Evolutionary conservation across 2,113 vertebrate genomes (phyloP).

Genomic region (Condylura cristata): DNA sequence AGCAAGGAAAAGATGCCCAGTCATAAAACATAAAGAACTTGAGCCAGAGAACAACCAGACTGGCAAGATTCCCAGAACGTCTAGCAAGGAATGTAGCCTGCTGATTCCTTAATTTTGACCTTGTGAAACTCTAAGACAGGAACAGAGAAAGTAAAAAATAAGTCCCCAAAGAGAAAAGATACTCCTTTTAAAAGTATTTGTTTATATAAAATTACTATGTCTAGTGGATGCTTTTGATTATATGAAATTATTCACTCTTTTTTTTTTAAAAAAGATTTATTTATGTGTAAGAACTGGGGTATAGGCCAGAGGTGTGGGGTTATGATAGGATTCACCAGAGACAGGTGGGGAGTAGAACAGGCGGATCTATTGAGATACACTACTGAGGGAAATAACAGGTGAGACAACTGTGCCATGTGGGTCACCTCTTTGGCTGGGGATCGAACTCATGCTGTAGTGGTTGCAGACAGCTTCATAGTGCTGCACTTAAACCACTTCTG

Average conservation of each 20-base stretch:
- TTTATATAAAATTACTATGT: not conserved
- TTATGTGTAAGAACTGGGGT: too few species aligned
- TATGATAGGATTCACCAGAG: too few species aligned
- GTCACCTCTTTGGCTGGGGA: too few species aligned
- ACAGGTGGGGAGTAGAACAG: too few species aligned
- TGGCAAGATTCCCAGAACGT: not conserved
- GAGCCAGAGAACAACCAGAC: not conserved
- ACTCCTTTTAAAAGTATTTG: not conserved
- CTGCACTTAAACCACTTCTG: too few species aligned
- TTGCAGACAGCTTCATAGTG: too few species aligned
- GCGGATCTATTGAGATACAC: too few species aligned
- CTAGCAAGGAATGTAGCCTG: not conserved
- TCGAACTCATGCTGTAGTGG: too few species aligned
- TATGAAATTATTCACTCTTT: not conserved
- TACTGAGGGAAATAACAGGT: too few species aligned
- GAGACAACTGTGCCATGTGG: too few species aligned
- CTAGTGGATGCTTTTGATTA: not conserved
- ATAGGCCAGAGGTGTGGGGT: too few species aligned
- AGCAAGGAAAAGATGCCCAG: not conserved
- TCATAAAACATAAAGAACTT: not conserved
- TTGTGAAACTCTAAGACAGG: not conserved
- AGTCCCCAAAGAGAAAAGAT: not conserved
- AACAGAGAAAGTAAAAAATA: not conserved
- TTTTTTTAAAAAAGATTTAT: too few species aligned
- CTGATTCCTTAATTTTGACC: not conserved